These are phyloP conservation scores for Echiichthys vipera DNA, from an alignment of 2,797 vertebrate genomes.

Conservation along the genomic window DNA sequence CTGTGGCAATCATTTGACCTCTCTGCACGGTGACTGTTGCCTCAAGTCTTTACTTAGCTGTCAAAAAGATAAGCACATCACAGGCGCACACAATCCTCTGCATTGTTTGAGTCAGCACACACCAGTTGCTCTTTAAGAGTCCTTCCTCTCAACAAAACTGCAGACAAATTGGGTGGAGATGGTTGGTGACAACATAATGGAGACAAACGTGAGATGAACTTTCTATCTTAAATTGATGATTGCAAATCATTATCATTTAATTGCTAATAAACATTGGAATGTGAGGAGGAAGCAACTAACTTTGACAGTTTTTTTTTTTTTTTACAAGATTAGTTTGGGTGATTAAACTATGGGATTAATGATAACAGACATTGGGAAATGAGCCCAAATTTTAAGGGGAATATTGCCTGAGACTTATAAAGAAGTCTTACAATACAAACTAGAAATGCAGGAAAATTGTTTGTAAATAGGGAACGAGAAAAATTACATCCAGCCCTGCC, in stretches of 20 bases:
- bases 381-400: slow-evolving; percentile 2
- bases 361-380: slow-evolving; percentile 1
- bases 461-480: neutral
- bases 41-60: slow-evolving; percentile 53
- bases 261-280: slow-evolving; percentile 45
- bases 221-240: neutral
- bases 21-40: slow-evolving; percentile 22
- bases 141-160: slow-evolving; percentile 45
- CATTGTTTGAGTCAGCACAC: slow-evolving; percentile 52
- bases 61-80: slow-evolving; percentile 62
- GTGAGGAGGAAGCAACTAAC: neutral
- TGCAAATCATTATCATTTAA: slow-evolving; percentile 13
- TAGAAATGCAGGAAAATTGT: neutral
- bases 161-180: slow-evolving; percentile 32
- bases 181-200: slow-evolving; percentile 4
- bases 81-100: slow-evolving; percentile 34
- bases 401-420: slow-evolving; percentile 12
- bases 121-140: slow-evolving; percentile 56
- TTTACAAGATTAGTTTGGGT: neutral
- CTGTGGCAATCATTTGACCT: slow-evolving; percentile 52
- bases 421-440: slow-evolving; percentile 17
- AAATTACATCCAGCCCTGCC: neutral
- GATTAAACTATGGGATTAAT: slow-evolving; percentile 44
- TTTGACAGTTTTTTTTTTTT: neutral
- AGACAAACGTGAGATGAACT: slow-evolving; percentile 34